Evolutionary conservation across 2,113 vertebrate genomes (phyloP), one percentile per base, ranked within the genome.

Genomic region (Petrocephalus microphthalmus): DNA sequence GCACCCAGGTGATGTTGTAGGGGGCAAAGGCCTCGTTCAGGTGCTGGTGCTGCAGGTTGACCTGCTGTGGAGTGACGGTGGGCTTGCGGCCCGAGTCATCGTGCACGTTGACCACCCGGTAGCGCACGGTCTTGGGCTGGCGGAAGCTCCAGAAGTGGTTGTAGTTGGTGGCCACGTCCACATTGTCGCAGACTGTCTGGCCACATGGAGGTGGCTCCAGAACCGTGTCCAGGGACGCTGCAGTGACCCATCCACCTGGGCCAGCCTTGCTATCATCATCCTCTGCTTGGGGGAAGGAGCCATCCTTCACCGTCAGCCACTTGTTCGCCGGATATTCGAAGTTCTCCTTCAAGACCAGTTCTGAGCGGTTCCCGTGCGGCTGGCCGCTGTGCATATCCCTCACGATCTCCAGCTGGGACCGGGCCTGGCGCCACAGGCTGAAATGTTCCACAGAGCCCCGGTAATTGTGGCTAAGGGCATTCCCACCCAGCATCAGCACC

Each of bases 1-100:
- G 94, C 92, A 99, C 97, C 98, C 98, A 99, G 60, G 96, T 97
- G 94, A 99, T 99, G 93, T 99, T 99, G 94, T 99, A 98, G 20
- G 93, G 93, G 88, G 93, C 91, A 88, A 99, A 99, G 90, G 97
- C 97, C 60, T 99, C 96, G 0, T 96, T 97, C 42, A 99, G 93
- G 87, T 97, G 97, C 92, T 94, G 97, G 89, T 99, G 98, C 94
- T 99, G 98, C 91, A 98, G 95, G 87, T 96, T 95, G 0, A 99
- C 97, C 94, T 99, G 98, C 93, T 99, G 94, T 57, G 89, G 95
- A 67, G 97, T 97, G 89, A 99, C 98, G 0, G 96, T 99, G 3
- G 98, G 98, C 90, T 95, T 96, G 78, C 91, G 94, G 0, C 91
- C 94, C 7, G 89, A 57, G 53, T 99, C 96, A 0, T 99, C 96